Percentiles rank a stretch among this genome's conserved stretches.
These are phyloP conservation scores for Drosophila longiperda DNA, from an alignment of 2,888 invertebrate genomes.

Conservation along the genomic window DNA sequence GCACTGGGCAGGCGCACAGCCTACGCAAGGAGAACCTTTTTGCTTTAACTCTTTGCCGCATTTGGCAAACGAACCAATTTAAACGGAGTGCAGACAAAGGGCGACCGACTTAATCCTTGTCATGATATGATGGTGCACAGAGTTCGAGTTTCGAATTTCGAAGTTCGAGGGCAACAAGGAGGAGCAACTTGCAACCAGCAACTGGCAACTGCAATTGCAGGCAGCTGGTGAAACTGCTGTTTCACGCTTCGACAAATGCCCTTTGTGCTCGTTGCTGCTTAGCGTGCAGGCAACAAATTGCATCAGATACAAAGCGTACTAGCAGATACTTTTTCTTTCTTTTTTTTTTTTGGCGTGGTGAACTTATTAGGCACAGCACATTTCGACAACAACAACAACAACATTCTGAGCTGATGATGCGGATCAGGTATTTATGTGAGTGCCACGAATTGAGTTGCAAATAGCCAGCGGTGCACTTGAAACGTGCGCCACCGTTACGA, in stretches of 20 bases:
- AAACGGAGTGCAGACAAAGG: slow-evolving; percentile 64
- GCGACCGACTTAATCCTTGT: slow-evolving; percentile 66
- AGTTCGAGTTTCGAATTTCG: slow-evolving; percentile 1
- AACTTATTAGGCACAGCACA: slow-evolving; percentile 69
- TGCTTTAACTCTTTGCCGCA: slow-evolving; percentile 49
- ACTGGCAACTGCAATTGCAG: slow-evolving; percentile 41
- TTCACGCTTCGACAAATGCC: slow-evolving; percentile 77
- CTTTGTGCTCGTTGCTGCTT: slow-evolving; percentile 48
- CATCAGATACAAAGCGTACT: slow-evolving; percentile 53
- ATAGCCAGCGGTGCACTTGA: slow-evolving; percentile 70
- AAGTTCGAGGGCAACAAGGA: slow-evolving; percentile 8
- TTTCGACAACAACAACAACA: slow-evolving; percentile 30
- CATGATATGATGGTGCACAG: slow-evolving; percentile 30
- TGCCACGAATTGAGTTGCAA: slow-evolving; percentile 80
- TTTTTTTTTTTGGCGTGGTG: slow-evolving; percentile 19
- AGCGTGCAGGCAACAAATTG: slow-evolving; percentile 66
- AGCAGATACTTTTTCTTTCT: slow-evolving; percentile 22
- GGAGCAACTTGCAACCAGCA: neutral
- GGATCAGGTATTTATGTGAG: slow-evolving; percentile 71
- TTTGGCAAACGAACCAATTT: slow-evolving; percentile 77
- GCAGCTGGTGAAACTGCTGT: slow-evolving; percentile 76
- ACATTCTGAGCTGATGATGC: neutral
- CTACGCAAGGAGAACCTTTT: slow-evolving; percentile 65
- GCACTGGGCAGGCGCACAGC: slow-evolving; percentile 64
- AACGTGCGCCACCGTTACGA: slow-evolving; percentile 73